These are phyloP conservation scores for pig (Sus scrofa) DNA, from an alignment of 2,113 vertebrate genomes.

Conservation along the genomic window T2T-Sscrofa CM000814.6:16718001-16718500, in stretches of 20 bases:
- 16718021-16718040: background rate
- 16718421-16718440: background rate
- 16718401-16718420: background rate
- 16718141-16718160: background rate
- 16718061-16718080: background rate
- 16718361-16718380: background rate
- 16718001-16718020: constrained; percentile 43
- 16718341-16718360: background rate
- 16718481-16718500: background rate
- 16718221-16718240: background rate
- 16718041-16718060: background rate
- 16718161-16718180: background rate
- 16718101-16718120: background rate
- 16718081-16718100: background rate
- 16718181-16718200: background rate
- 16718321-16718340: no score
- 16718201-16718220: background rate
- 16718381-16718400: constrained; percentile 15
- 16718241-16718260: constrained; percentile 10
- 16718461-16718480: background rate
- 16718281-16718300: background rate
- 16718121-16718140: background rate
- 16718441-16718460: background rate
- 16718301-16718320: background rate
- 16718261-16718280: constrained; percentile 13